These are phyloP conservation scores for Epinephelus moara DNA, from an alignment of 2,113 vertebrate genomes.

Conservation along the genomic window DNA sequence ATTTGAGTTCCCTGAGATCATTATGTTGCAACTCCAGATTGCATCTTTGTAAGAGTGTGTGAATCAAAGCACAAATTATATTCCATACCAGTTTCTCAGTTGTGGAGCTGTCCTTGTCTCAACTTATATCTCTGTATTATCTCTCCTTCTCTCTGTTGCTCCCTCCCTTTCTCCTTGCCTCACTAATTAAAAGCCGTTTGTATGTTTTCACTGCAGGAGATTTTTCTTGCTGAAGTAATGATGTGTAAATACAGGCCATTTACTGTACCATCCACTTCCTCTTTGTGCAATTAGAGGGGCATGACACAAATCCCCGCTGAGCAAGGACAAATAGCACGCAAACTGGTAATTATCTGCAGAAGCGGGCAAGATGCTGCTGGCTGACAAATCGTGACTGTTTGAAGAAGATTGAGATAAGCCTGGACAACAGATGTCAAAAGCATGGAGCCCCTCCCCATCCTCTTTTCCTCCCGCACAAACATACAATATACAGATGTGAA, in stretches of 20 bases:
- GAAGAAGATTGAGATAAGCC: slow-evolving; percentile 26
- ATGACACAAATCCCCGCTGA: slow-evolving; percentile 66
- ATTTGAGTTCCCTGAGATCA: slow-evolving; percentile 20
- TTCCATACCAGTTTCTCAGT: neutral
- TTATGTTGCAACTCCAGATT: neutral
- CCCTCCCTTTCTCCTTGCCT: slow-evolving; percentile 10
- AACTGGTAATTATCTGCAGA: slow-evolving; percentile 61
- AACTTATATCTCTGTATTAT: neutral
- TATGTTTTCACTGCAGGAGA: slow-evolving; percentile 60
- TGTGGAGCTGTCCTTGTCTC: neutral
- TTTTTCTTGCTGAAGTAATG: slow-evolving; percentile 65
- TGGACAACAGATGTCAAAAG: slow-evolving; percentile 24
- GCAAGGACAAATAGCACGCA: slow-evolving; percentile 55
- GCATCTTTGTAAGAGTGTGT: neutral
- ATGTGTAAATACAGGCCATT: slow-evolving; percentile 68
- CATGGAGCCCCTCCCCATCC: too few relatives aligned
- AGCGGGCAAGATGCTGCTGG: slow-evolving; percentile 31
- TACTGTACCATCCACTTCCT: slow-evolving; percentile 66
- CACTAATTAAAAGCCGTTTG: slow-evolving; percentile 61
- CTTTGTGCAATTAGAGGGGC: slow-evolving; percentile 68
- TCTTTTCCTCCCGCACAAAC: neutral
- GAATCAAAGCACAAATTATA: slow-evolving; percentile 6
- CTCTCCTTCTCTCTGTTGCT: neutral
- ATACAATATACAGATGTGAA: neutral
- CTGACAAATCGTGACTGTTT: slow-evolving; percentile 28